These are phyloP conservation scores for Thalassaphorura encarpata DNA, from an alignment of 1,140 invertebrate species.

Conservation along the genomic window DNA sequence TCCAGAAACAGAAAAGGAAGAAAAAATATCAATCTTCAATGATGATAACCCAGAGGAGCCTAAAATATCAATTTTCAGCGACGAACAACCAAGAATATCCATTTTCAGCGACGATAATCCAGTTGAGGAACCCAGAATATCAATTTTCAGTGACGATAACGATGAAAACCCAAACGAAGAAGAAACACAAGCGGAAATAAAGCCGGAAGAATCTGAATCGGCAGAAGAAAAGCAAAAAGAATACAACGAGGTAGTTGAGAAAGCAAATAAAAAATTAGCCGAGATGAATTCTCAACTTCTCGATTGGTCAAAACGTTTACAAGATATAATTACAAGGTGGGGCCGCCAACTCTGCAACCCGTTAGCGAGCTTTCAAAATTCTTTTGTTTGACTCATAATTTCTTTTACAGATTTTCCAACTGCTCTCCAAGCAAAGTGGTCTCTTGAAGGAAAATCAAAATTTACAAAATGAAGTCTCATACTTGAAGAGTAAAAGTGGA, in stretches of 20 bases:
- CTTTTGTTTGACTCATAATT: constrained; percentile 12
- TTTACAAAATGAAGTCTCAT: constrained; percentile 19
- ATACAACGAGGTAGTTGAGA: not conserved
- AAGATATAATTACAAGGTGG: constrained; percentile 27
- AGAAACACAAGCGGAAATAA: too few relatives aligned
- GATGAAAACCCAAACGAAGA: too few relatives aligned
- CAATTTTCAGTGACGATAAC: too few relatives aligned
- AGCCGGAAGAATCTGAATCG: constrained; percentile 2
- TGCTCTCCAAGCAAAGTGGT: constrained; percentile 29
- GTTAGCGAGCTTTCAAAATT: too few relatives aligned
- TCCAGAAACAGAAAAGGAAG: constrained; percentile 1
- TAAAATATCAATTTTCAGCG: constrained; percentile 3
- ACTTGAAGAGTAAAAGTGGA: constrained; percentile 1
- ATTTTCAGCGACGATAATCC: too few relatives aligned
- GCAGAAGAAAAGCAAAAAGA: constrained; percentile 9
- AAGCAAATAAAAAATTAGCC: not conserved
- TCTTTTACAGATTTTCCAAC: constrained; percentile 29
- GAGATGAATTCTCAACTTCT: constrained; percentile 16
- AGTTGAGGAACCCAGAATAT: too few relatives aligned
- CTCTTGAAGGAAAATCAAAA: constrained; percentile 30
- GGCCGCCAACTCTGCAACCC: constrained; percentile 32
- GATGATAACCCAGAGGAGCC: not conserved
- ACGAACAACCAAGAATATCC: too few relatives aligned
- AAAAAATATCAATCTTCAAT: too few relatives aligned
- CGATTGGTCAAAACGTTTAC: constrained; percentile 23